Evolutionary conservation across 1,140 invertebrate species (phyloP).

Genomic region (Trinorchestia longiramus): DNA sequence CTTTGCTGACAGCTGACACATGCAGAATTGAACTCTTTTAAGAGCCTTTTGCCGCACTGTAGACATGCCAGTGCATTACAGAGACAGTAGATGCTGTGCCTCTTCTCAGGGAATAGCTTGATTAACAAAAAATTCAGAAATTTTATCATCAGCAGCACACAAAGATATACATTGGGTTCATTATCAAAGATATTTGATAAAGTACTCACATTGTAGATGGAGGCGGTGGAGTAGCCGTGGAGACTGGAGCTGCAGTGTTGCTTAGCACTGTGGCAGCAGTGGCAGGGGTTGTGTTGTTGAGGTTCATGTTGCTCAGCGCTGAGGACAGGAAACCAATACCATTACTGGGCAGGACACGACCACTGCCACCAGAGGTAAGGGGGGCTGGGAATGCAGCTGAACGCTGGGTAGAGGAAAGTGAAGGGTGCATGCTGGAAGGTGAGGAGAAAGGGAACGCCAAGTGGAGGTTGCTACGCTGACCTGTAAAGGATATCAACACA

Average conservation of each 20-base stretch:
- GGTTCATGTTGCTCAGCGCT: slow-evolving; percentile 47
- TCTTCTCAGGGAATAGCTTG: too few relatives aligned
- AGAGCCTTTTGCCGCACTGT: too few relatives aligned
- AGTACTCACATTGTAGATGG: slow-evolving; percentile 10
- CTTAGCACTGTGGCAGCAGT: slow-evolving; percentile 27
- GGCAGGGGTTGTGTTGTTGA: slow-evolving; percentile 16
- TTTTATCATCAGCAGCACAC: too few relatives aligned
- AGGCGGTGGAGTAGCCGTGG: neutral
- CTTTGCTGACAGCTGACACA: too few relatives aligned
- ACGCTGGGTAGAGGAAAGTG: slow-evolving; percentile 17
- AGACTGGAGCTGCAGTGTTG: slow-evolving; percentile 10
- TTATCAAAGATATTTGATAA: neutral
- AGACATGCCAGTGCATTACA: too few relatives aligned
- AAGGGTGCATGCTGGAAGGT: slow-evolving; percentile 57
- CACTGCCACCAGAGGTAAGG: neutral
- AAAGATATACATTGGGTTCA: too few relatives aligned
- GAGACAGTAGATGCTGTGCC: too few relatives aligned
- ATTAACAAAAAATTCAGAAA: too few relatives aligned
- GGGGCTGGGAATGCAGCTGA: neutral
- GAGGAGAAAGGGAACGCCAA: slow-evolving; percentile 61
- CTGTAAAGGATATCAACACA: slow-evolving; percentile 17
- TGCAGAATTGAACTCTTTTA: too few relatives aligned
- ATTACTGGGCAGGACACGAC: slow-evolving; percentile 7
- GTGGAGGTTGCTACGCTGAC: slow-evolving; percentile 62
- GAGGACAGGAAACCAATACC: slow-evolving; percentile 24